A percentile compares a stretch with the other conserved stretches of the same genome.
Evolutionary conservation across 2,888 invertebrate species (phyloP).

Genomic region (Drosophila atripex): DNA sequence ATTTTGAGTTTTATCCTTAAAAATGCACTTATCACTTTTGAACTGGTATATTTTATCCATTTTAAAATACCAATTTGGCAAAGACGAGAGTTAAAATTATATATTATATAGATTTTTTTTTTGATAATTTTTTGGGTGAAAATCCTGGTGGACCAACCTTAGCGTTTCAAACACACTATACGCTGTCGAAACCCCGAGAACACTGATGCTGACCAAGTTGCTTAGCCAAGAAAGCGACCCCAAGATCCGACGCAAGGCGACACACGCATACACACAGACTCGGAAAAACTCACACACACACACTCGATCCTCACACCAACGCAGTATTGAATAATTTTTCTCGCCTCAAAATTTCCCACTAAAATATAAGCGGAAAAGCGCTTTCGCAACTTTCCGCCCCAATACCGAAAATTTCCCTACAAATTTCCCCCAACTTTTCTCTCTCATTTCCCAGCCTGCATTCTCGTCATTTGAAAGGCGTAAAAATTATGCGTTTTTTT

Average conservation of each 20-base stretch:
- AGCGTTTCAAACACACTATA: slow-evolving; percentile 85
- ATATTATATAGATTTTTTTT: slow-evolving; percentile 14
- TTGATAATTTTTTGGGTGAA: slow-evolving; percentile 41
- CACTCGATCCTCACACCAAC: slow-evolving; percentile 35
- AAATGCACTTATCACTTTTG: slow-evolving; percentile 64
- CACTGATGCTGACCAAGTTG: slow-evolving; percentile 84
- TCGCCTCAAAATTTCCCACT: slow-evolving; percentile 72
- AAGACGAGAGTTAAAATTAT: slow-evolving; percentile 15
- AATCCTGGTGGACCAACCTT: slow-evolving; percentile 83
- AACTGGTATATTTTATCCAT: slow-evolving; percentile 15
- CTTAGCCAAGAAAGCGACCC: slow-evolving; percentile 82
- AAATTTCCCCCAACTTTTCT: slow-evolving; percentile 58
- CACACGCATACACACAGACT: slow-evolving; percentile 24
- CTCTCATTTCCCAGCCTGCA: slow-evolving; percentile 54
- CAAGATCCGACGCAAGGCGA: slow-evolving; percentile 66
- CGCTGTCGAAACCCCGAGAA: slow-evolving; percentile 85
- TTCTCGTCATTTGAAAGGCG: slow-evolving; percentile 21
- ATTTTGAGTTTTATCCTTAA: slow-evolving; percentile 38
- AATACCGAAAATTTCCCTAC: slow-evolving; percentile 45
- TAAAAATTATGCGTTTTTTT: slow-evolving; percentile 68
- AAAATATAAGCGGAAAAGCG: slow-evolving; percentile 61
- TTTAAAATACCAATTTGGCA: slow-evolving; percentile 25
- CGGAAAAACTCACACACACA: slow-evolving; percentile 20
- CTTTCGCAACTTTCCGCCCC: slow-evolving; percentile 69
- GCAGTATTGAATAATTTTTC: slow-evolving; percentile 63